Conservation (phyloP, 2,113 vertebrate genomes). For the Hipposideros armiger region DNA sequence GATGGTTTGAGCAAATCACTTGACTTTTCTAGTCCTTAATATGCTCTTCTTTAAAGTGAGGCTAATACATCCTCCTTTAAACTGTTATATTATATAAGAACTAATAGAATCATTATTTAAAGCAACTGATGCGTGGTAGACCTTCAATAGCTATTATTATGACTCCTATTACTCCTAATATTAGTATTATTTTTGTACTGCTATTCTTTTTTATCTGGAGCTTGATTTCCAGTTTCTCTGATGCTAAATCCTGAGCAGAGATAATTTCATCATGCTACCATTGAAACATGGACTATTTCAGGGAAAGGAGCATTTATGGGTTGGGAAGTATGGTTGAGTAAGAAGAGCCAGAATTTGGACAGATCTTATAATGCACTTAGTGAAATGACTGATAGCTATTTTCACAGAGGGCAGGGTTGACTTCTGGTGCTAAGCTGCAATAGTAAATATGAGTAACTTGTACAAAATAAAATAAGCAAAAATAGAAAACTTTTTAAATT, state of each 20-base stretch:
- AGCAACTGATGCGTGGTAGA: not conserved
- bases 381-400: not conserved
- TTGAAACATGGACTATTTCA: not conserved
- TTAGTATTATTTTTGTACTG: not conserved
- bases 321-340: rapidly evolving
- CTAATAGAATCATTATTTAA: not conserved
- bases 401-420: not conserved
- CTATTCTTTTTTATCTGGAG: not conserved
- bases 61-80: not conserved
- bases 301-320: not conserved
- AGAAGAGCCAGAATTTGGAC: not conserved
- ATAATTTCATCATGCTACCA: not conserved
- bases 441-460: not conserved
- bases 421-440: not conserved
- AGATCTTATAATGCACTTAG: not conserved
- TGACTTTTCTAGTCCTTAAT: not conserved
- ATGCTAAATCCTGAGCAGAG: not conserved
- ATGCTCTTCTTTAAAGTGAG: not conserved
- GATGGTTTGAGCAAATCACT: not conserved
- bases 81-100: not conserved
- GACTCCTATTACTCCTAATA: not conserved
- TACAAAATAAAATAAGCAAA: not conserved
- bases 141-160: not conserved
- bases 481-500: not conserved
- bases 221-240: not conserved